Percentiles rank a stretch among this genome's conserved stretches.
Conservation (phyloP, 2,888 invertebrate species). For the Schrankia costaestrigalis region DNA sequence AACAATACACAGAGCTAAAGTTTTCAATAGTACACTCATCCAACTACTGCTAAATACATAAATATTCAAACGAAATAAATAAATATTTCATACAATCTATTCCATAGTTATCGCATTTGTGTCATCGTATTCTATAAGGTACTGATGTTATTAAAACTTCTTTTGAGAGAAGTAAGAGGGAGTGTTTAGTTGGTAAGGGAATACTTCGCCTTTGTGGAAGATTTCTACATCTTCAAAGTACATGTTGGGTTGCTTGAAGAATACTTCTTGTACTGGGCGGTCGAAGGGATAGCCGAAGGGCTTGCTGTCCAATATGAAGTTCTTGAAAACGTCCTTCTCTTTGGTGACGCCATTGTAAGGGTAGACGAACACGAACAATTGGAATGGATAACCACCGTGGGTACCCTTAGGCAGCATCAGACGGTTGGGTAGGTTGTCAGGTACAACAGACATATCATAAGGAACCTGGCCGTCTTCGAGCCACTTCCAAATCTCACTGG, state of each 20-base stretch:
- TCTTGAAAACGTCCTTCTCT: slow-evolving; percentile 42
- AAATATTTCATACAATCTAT: background rate
- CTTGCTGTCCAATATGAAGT: slow-evolving; percentile 66
- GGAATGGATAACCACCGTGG: slow-evolving; percentile 83
- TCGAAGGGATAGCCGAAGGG: slow-evolving; percentile 82
- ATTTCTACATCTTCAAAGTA: slow-evolving; percentile 80
- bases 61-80: too few species aligned
- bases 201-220: slow-evolving; percentile 68
- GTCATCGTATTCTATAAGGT: background rate
- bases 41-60: too few species aligned
- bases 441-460: slow-evolving; percentile 72
- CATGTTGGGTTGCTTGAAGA: slow-evolving; percentile 80
- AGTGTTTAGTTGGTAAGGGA: slow-evolving; percentile 45
- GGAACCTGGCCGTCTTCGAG: slow-evolving; percentile 78
- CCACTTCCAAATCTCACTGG: slow-evolving; percentile 80
- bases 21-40: too few species aligned
- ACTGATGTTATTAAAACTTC: slow-evolving; percentile 1
- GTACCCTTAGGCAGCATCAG: slow-evolving; percentile 87
- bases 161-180: slow-evolving; percentile 38
- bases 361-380: slow-evolving; percentile 82
- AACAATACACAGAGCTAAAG: too few species aligned
- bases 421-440: slow-evolving; percentile 84
- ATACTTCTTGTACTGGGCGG: slow-evolving; percentile 66
- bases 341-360: slow-evolving; percentile 71
- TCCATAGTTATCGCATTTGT: background rate